These are phyloP conservation scores for Grallaria varia DNA, from an alignment of 2,113 vertebrate species.

Conservation along the genomic window DNA sequence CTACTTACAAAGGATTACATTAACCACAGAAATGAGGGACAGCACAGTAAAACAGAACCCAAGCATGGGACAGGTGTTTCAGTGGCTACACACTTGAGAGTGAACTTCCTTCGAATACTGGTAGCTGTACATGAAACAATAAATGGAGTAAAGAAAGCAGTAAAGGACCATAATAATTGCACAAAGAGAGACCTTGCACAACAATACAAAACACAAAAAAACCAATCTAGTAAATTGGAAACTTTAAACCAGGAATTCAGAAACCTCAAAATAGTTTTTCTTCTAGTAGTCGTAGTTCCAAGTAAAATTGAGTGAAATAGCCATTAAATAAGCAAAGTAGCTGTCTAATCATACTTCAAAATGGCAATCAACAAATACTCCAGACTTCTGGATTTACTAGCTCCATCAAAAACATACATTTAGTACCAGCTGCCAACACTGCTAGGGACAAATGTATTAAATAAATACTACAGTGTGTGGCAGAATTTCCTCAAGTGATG, in stretches of 20 bases:
- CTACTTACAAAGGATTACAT: neutral
- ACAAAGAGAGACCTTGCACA: neutral
- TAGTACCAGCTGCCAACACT: neutral
- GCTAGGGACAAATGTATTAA: neutral
- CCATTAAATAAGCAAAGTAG: neutral
- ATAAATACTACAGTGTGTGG: neutral
- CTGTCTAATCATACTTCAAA: neutral
- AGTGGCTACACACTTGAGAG: neutral
- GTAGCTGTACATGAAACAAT: neutral
- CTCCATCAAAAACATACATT: neutral
- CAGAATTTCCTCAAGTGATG: neutral
- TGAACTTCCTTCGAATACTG: neutral
- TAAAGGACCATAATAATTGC: neutral
- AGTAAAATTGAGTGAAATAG: neutral
- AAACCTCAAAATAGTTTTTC: neutral
- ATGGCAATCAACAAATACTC: neutral
- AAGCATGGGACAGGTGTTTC: neutral
- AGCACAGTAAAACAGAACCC: neutral
- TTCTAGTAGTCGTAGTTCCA: neutral
- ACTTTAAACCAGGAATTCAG: neutral
- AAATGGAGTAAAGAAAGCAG: neutral
- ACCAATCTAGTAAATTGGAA: neutral
- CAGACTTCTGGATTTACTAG: neutral
- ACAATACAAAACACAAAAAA: neutral
- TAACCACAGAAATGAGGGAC: neutral